Base-by-base conservation (phyloP, 2,888 invertebrate species). In the Troides helena region DNA sequence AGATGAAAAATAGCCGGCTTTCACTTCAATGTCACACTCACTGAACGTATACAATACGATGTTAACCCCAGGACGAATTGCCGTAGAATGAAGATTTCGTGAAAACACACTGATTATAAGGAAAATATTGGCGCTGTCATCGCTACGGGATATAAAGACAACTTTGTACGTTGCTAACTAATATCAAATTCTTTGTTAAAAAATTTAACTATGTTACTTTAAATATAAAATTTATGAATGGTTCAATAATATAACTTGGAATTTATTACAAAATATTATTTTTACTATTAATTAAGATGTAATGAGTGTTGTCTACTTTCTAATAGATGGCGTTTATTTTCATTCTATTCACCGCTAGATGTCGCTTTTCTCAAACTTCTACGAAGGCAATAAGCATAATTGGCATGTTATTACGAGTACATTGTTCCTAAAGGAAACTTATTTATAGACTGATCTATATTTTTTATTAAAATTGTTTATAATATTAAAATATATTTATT, bases 31-130 rank as follows among this genome's bases (percentile, higher is more conserved):
- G 88, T 89, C 89, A 88, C 89, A 77, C 80, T 80, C 83, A 78
- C 79, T 79, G 74, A 82, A 78, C 78, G 81, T 81, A 85, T 83
- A 81, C 76, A 79, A 77, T 81, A 82, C 83, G 87, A 85, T 90
- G 92, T 90, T 88, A 81, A 88, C 92, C 85, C 88, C 89, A 86
- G 82, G 88, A 90, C 90, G 92, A 86, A 83, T 91, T 90, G 87
- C 84, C 77, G 85, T 86, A 82, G 91, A 92, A 90, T 92, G 92
- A 92, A 82, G 92, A 85, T 87, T 88, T 86, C 87, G 83, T 89
- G 91, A 90, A 91, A 91, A 92, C 87, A 90, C 86, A 85, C 88
- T 85, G 87, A 90, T 80, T 92, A 91, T 92, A 92, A 86, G 89
- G 90, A 90, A 92, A 92, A 92, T 82, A 90, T 77, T 84, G 90